phyloP scores from a whole-genome alignment of 2,797 vertebrate species.

The Darevskia mixta region DNA sequence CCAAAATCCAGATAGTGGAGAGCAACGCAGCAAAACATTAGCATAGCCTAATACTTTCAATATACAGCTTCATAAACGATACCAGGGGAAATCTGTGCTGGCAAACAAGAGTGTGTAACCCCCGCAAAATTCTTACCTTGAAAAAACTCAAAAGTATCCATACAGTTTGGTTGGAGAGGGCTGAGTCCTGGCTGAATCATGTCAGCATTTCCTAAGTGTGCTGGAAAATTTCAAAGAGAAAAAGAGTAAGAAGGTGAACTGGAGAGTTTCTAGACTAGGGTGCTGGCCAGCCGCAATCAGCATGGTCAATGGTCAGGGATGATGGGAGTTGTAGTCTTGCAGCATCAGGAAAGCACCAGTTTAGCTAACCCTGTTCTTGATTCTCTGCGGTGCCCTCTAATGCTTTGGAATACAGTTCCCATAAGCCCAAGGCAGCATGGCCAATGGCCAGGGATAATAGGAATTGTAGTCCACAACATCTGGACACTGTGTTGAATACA shows the following conservation, averaged over 20 bases:
- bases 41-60: neutral
- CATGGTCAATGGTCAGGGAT: neutral
- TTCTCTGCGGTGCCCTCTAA: neutral
- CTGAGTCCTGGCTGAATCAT: constrained; percentile 99
- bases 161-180: constrained; percentile 97
- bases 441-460: too few relatives aligned
- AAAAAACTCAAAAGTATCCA: constrained; percentile 96
- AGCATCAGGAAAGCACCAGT: neutral
- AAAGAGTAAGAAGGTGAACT: neutral
- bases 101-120: constrained; percentile 4
- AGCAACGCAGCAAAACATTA: neutral
- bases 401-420: too few relatives aligned
- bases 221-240: constrained; percentile 76
- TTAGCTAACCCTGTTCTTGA: too few relatives aligned
- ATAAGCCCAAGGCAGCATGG: too few relatives aligned
- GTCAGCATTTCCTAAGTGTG: constrained; percentile 94
- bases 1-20: too few relatives aligned
- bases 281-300: neutral
- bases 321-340: too few relatives aligned
- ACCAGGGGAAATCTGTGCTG: neutral
- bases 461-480: too few relatives aligned
- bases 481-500: too few relatives aligned
- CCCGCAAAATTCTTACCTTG: constrained; percentile 84
- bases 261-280: neutral
- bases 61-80: too few relatives aligned